Percentiles rank a stretch among this genome's conserved stretches.
These are phyloP conservation scores for Balanococcus diminutus DNA, from an alignment of 2,888 invertebrate genomes.

Conservation along the genomic window DNA sequence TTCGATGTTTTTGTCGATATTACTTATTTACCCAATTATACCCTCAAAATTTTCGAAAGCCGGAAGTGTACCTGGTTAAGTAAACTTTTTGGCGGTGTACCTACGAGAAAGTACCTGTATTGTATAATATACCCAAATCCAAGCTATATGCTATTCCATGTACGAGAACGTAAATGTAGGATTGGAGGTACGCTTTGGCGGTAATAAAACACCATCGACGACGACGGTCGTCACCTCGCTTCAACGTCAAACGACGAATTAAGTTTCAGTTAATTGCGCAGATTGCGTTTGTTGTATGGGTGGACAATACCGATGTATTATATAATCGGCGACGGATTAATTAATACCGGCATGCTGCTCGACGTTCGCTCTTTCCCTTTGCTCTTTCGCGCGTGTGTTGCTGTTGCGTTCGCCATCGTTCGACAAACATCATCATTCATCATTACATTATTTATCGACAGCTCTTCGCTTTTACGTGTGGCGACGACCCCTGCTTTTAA, in stretches of 20 bases:
- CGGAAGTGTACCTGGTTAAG: too few relatives aligned
- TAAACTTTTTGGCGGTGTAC: too few relatives aligned
- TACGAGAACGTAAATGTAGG: too few relatives aligned
- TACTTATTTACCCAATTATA: too few relatives aligned
- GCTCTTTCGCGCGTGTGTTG: background rate
- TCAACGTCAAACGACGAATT: background rate
- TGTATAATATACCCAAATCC: too few relatives aligned
- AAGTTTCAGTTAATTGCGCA: background rate
- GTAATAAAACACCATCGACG: background rate
- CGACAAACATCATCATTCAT: constrained; percentile 15
- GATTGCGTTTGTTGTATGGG: background rate
- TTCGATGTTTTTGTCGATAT: too few relatives aligned
- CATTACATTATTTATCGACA: constrained; percentile 1
- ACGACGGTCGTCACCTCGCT: background rate
- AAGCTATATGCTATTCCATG: too few relatives aligned
- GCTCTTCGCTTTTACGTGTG: background rate
- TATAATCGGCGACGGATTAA: constrained; percentile 3
- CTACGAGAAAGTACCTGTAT: too few relatives aligned
- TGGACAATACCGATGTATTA: background rate
- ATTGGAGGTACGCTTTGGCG: too few relatives aligned
- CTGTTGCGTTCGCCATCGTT: background rate
- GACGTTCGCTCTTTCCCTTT: background rate
- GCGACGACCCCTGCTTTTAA: background rate
- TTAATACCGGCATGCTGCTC: background rate
- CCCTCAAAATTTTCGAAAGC: too few relatives aligned